Evolutionary conservation across 2,113 vertebrate species (phyloP), one percentile per base, ranked within the genome.

Genomic region (Kobus ellipsiprymnus): DNA sequence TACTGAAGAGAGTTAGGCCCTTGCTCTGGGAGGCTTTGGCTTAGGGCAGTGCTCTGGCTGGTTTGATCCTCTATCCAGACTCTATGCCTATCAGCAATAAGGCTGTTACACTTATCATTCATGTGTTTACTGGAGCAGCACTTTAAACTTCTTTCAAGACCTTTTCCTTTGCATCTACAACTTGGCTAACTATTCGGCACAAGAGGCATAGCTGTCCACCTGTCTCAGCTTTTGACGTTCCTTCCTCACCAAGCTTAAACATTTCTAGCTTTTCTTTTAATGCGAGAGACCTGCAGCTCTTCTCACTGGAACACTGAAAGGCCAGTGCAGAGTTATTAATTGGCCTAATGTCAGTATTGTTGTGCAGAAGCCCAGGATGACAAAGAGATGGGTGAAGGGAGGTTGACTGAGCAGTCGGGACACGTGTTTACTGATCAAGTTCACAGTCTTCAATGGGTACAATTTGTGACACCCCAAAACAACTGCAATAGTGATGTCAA

Each of bases 171-270:
- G 48, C 16, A 81, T 52, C 12, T 46, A 50, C 4, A 5, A 50
- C 46, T 30, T 30, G 27, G 15, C 77, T 80, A 3, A 23, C 67
- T 25, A 25, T 33, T 33, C 33, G 48, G 29, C 46, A 19, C 29
- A 81, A 52, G 48, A 52, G 46, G 30, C 0, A 0, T 33, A 81
- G 46, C 48, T 81, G 29, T 52, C 46, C 1, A 0, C 29, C 16
- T 21, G 1, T 81, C 48, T 81, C 30, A 50, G 46, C 29, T 52
- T 52, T 81, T 29, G 10, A 50, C 0, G 0, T 50, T 16, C 77
- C 77, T 80, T 80, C 46, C 46, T 80, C 44, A 80, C 46, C 10
- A 50, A 80, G 15, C 77, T 50, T 80, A 8, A 80, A 30, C 15
- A 19, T 50, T 80, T 80, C 27, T 80, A 33, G 46, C 17, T 21